These are phyloP conservation scores for Venustoraphidia nigricollis DNA, from an alignment of 2,888 invertebrate species.

Conservation along the genomic window DNA sequence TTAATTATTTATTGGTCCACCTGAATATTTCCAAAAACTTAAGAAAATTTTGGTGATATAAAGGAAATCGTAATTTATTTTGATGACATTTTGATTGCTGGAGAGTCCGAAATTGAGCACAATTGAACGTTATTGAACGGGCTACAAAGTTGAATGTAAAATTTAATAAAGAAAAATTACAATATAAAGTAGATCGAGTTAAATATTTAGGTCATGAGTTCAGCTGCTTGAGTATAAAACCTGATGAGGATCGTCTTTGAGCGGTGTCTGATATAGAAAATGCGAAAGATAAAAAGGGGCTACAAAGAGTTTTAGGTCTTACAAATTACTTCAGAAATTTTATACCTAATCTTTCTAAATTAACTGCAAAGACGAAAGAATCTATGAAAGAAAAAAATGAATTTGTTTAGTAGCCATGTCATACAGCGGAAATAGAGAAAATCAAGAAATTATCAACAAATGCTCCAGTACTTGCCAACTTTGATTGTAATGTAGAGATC, in stretches of 20 bases:
- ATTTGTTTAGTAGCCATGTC: constrained; percentile 2
- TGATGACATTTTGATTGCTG: constrained; percentile 11
- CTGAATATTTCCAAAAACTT: no score
- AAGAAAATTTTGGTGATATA: constrained; percentile 12
- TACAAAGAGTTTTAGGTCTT: constrained; percentile 6
- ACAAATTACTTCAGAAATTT: constrained; percentile 9
- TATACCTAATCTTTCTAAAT: constrained; percentile 5
- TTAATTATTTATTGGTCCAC: no score
- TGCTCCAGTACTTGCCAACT: constrained; percentile 5
- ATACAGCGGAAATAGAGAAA: constrained; percentile 2
- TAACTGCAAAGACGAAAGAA: constrained; percentile 3
- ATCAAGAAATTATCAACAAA: constrained; percentile 2
- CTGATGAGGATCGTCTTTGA: constrained; percentile 3
- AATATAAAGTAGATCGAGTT: background rate
- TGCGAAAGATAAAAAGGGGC: constrained; percentile 7
- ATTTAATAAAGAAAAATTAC: constrained; percentile 2
- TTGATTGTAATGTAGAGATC: constrained; percentile 4
- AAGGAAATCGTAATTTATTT: constrained; percentile 8
- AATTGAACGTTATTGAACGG: constrained; percentile 6
- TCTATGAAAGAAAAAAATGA: constrained; percentile 4
- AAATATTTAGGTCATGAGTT: constrained; percentile 4
- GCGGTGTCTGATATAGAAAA: constrained; percentile 4
- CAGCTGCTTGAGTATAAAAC: background rate
- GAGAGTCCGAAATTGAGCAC: constrained; percentile 8
- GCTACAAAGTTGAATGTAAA: background rate